Base-by-base conservation (phyloP, 2,888 invertebrate species). In the Tricholauxania praeusta region DNA sequence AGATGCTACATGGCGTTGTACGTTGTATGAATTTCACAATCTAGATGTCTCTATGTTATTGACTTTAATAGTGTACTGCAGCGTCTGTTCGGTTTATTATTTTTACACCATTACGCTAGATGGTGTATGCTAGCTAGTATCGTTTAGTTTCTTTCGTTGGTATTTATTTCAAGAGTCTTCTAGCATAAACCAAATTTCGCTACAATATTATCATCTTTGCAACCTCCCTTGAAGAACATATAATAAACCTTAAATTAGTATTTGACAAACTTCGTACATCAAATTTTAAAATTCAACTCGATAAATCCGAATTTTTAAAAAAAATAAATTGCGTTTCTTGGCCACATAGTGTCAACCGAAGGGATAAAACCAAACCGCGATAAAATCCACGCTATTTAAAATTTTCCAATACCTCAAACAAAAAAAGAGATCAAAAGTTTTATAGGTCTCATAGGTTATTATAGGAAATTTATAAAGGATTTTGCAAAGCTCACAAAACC, bases 231-330 rank as follows among this genome's bases (percentile, higher is more conserved):
- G 39, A 74, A 19, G 74, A 74, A 55, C 72, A 72, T 53, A 59
- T 74, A 6, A 17, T 48, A 52, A 69, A 52, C 14, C 15, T 74
- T 49, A 57, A 51, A 15, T 28, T 57, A 66, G 55, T 74, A 28
- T 74, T 74, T 49, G 51, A 57, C 14, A 64, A 22, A 28, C 22
- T 68, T 19, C 48, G 48, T 14, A 15, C 68, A 15, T 55, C 47
- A 32, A 74, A 74, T 52, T 68, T 71, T 7, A 72, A 74, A 72
- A 60, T 74, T n/a, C 74, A 74, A 47, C 47, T 55, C 1, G 69
- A 69, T 19, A 72, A 74, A 49, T 63, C 62, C 4, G 55, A 74
- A 67, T 68, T 60, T 2, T 12, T 68, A 59, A 19, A 48, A n/a
- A 49, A n/a, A 59, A 59, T 28, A 68, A 59, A 49, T 28, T 3